Base-by-base conservation (phyloP, 2,888 invertebrate genomes). In the Coleophora flavipennella region DNA sequence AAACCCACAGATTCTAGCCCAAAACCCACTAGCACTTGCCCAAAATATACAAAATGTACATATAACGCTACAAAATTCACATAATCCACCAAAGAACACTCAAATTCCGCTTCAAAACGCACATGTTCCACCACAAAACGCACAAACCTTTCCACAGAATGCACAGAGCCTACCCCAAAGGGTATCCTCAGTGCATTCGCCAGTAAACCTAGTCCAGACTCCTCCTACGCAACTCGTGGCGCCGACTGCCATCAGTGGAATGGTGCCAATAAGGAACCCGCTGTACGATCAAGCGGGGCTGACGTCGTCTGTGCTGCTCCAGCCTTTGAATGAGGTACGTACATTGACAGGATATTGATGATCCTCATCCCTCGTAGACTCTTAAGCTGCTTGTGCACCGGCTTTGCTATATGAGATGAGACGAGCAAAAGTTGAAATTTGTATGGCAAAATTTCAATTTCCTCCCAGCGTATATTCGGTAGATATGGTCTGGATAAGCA, bases 291-390 rank as follows among this genome's bases (percentile, higher is more conserved):
- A 81, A 47, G 51, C 74, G 1, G 78, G 77, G 1, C 40, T 81
- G 31, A 73, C 81, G 0, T 78, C 81, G 0, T 83, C 83, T 0
- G 80, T 84, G 3, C 55, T 84, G 1, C 49, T 84, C 34, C 79
- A 84, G 47, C 83, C 83, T 12, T 60, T 84, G 46, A 84, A 83
- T 53, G 79, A 84, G 75, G 83, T 84, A 55, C 12, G 51, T n/a
- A n/a, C n/a, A n/a, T n/a, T n/a, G n/a, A n/a, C n/a, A n/a, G n/a
- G n/a, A n/a, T n/a, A n/a, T n/a, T n/a, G n/a, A n/a, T n/a, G n/a
- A n/a, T n/a, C n/a, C n/a, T n/a, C n/a, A n/a, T n/a, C n/a, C n/a
- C n/a, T n/a, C n/a, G n/a, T n/a, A n/a, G n/a, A n/a, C n/a, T n/a
- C n/a, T n/a, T n/a, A n/a, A n/a, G n/a, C n/a, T n/a, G n/a, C n/a